A percentile compares a stretch with the other conserved stretches of the same genome.
phyloP scores from a whole-genome alignment of 2,113 vertebrate species.

The Equus przewalskii region DNA sequence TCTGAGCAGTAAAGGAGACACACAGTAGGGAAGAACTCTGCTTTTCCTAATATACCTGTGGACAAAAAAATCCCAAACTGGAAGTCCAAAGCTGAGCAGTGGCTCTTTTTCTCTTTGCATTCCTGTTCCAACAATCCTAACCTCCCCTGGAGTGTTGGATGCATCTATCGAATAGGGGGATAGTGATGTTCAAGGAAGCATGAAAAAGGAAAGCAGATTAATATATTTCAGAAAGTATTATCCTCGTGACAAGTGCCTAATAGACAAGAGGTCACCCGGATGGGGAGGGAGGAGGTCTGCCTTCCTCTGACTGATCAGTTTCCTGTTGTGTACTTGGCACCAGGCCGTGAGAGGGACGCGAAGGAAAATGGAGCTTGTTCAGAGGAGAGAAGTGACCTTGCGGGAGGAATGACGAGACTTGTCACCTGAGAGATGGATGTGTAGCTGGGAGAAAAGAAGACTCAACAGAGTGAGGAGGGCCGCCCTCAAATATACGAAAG shows the following conservation, averaged over 20 bases:
- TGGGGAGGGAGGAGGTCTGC: background rate
- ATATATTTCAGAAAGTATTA: background rate
- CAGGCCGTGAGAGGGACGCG: background rate
- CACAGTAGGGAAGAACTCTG: background rate
- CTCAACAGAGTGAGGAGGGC: background rate
- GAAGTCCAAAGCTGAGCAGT: background rate
- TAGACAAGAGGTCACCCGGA: background rate
- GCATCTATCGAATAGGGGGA: background rate
- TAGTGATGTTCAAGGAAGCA: background rate
- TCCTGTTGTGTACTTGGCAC: background rate
- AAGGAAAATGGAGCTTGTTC: background rate
- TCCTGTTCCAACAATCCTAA: background rate
- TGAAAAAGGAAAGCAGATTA: background rate
- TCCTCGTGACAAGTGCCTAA: background rate
- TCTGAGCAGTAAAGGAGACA: background rate
- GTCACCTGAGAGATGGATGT: background rate
- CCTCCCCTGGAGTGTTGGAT: accelerated
- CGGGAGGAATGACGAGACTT: background rate
- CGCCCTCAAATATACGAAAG: background rate
- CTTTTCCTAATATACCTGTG: background rate
- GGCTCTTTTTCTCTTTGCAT: background rate
- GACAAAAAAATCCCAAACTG: background rate
- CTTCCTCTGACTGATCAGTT: background rate
- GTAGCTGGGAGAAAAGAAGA: background rate
- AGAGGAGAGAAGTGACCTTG: background rate